phyloP scores from a whole-genome alignment of 1,140 invertebrate genomes.

The Halictus rubicundus region DNA sequence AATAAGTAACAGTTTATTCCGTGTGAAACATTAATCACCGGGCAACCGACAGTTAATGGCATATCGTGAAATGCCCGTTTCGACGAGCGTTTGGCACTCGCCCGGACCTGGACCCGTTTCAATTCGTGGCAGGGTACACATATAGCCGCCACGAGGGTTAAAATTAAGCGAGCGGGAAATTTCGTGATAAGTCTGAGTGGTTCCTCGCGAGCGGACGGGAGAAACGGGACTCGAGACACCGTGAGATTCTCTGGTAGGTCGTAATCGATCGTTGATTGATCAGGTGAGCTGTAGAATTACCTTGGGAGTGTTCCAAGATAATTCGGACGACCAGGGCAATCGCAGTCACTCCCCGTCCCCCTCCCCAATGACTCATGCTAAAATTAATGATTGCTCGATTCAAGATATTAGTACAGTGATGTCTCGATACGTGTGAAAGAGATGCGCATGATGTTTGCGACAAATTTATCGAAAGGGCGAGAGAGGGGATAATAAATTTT shows the following conservation, averaged over 20 bases:
- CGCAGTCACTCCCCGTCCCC: too few species aligned
- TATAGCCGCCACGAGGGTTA: neutral
- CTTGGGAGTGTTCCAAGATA: too few species aligned
- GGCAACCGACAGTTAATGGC: neutral
- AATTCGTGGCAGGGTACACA: neutral
- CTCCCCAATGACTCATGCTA: too few species aligned
- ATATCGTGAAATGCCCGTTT: neutral
- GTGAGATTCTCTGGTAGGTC: neutral
- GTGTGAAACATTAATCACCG: neutral
- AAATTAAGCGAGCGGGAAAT: slow-evolving; percentile 18
- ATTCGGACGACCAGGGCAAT: too few species aligned
- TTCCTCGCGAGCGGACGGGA: neutral
- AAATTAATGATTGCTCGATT: too few species aligned
- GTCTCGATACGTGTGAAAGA: too few species aligned
- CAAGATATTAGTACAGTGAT: too few species aligned
- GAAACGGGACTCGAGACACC: neutral
- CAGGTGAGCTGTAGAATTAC: neutral
- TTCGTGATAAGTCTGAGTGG: neutral
- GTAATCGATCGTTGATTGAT: neutral
- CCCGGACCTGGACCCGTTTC: slow-evolving; percentile 24
- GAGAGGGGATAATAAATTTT: too few species aligned
- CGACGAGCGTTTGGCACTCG: neutral
- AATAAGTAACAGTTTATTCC: neutral
- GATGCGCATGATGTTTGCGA: too few species aligned
- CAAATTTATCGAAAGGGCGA: too few species aligned